Evolutionary conservation across 2,797 vertebrate species (phyloP), one percentile per base, ranked within the genome.

Genomic region (Coccyzus lansbergi): DNA sequence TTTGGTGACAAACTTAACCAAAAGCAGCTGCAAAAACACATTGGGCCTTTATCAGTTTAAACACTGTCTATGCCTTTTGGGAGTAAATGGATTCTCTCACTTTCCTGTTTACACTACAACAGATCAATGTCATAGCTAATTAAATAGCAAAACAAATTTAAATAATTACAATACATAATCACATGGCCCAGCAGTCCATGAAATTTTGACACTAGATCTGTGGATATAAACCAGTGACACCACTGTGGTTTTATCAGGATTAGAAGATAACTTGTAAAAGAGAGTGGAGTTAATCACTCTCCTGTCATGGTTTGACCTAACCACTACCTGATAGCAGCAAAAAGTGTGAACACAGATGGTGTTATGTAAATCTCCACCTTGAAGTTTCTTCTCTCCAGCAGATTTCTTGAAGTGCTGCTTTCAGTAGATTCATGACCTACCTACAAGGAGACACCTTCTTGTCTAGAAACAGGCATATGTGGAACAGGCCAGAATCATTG

Each of bases 401-500:
- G 3, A 49, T 33, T 88, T 56, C 33, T 17, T 18, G 3, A 38
- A 56, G 26, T 12, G 8, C 20, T 56, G 42, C 36, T 83, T 21
- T 55, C 33, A 5, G 49, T 6, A 46, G 28, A 60, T 25, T 28
- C 53, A 49, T 4, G 2, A 29, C 28, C 34, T 26, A 31, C 52
- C 40, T 52, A 26, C 19, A 11, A 48, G 34, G 24, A 19, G 38
- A n/a, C 11, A 36, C 15, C 19, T 56, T 51, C 68, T 80, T 9
- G 0, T 28, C 56, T 21, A 15, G 12, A 69, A 9, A 33, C 8
- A 21, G 11, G 8, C 7, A 4, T 4, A 4, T 1, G 0, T 6
- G 29, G 38, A 75, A 58, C 29, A 34, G 10, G 28, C 12, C 62
- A 46, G 29, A 68, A 26, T 16, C 31, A 33, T n/a, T n/a, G n/a